Percentiles rank a stretch among this genome's conserved stretches.
These are phyloP conservation scores for Minunthozetes semirufus DNA, from an alignment of 2,888 invertebrate species.

Conservation along the genomic window DNA sequence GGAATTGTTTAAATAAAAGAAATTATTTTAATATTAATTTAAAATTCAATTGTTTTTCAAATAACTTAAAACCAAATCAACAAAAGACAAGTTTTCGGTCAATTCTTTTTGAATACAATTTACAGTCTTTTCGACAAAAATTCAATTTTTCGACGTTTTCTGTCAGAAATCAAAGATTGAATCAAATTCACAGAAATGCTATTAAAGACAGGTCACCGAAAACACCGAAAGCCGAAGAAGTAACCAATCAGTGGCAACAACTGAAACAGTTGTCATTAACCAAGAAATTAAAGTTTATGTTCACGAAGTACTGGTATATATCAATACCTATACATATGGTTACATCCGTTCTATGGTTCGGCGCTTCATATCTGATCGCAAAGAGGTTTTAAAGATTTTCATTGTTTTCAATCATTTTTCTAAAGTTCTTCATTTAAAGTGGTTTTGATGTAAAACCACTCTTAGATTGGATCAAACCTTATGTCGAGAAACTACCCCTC, in stretches of 20 bases:
- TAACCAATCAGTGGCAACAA: constrained; percentile 44
- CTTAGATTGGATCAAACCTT: constrained; percentile 17
- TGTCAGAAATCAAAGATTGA: not conserved
- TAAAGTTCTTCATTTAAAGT: constrained; percentile 8
- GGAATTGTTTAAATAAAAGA: not conserved
- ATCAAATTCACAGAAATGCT: constrained; percentile 6
- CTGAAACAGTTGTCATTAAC: constrained; percentile 58
- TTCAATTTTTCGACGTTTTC: not conserved
- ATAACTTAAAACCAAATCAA: not conserved
- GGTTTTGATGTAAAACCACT: constrained; percentile 32
- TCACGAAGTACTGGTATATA: constrained; percentile 94
- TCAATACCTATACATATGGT: constrained; percentile 83
- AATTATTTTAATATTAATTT: not conserved
- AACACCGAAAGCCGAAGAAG: not conserved
- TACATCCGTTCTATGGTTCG: constrained; percentile 83
- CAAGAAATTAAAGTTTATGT: constrained; percentile 79
- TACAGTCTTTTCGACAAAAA: not conserved
- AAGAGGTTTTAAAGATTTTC: constrained; percentile 77
- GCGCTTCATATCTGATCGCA: constrained; percentile 74
- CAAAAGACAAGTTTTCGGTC: not conserved
- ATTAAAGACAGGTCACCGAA: not conserved
- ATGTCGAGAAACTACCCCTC: not conserved
- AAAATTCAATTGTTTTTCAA: not conserved
- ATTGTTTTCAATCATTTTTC: too few relatives aligned
- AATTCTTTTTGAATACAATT: not conserved